A percentile compares a stretch with the other conserved stretches of the same genome.
These are phyloP conservation scores for Nowickia ferox DNA, from an alignment of 2,888 invertebrate species.

Conservation along the genomic window DNA sequence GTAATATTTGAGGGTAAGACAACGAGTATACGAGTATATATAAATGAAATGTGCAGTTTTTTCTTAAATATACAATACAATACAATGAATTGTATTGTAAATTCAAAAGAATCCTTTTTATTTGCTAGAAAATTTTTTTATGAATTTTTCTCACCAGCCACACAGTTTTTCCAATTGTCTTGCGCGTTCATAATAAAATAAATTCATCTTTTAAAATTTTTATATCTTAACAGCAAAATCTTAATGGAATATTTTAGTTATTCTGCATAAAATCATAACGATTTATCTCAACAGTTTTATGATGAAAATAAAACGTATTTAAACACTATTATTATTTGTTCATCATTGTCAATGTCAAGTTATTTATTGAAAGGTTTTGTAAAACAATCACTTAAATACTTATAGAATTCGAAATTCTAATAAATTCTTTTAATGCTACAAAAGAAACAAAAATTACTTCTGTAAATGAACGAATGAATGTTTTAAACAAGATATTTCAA, in stretches of 20 bases:
- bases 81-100: no score
- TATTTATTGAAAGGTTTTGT: background rate
- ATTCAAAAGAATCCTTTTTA: no score
- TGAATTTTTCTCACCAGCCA: background rate
- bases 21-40: no score
- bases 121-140: background rate
- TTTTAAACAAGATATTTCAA: constrained; percentile 49
- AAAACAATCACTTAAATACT: constrained; percentile 30
- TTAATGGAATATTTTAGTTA: constrained; percentile 45
- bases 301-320: constrained; percentile 47
- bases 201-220: constrained; percentile 8
- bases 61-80: no score
- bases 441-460: constrained; percentile 54
- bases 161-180: constrained; percentile 54
- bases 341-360: constrained; percentile 69
- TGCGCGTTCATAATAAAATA: background rate
- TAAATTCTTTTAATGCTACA: constrained; percentile 53
- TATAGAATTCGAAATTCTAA: constrained; percentile 33
- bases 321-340: constrained; percentile 48
- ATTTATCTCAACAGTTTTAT: constrained; percentile 41
- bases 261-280: constrained; percentile 24
- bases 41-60: no score
- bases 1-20: no score
- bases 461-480: constrained; percentile 42
- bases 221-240: constrained; percentile 37